A percentile compares a stretch with the other conserved stretches of the same genome.
phyloP scores from a whole-genome alignment of 1,140 invertebrate species.

The Eupristina koningsbergeri region DNA sequence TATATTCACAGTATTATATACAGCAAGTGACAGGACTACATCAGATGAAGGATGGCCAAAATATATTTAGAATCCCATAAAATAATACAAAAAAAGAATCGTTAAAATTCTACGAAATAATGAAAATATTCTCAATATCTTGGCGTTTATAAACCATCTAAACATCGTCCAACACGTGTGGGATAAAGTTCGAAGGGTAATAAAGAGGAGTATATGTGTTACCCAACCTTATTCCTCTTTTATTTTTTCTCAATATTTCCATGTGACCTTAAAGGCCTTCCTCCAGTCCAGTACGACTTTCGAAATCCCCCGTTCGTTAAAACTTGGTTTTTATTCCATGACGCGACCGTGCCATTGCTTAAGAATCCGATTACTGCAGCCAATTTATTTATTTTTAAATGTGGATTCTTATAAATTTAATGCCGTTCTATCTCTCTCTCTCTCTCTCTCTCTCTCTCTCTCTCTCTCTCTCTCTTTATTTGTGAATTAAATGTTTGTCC shows the following conservation, averaged over 20 bases:
- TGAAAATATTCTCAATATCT: neutral
- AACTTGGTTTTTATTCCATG: neutral
- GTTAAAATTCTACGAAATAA: neutral
- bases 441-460: too few species aligned
- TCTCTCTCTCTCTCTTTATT: too few species aligned
- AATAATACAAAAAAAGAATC: neutral
- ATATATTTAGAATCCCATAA: neutral
- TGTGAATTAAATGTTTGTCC: too few species aligned
- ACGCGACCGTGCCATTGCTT: neutral
- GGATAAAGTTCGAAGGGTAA: neutral
- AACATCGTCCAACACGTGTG: neutral
- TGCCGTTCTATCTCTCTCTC: too few species aligned
- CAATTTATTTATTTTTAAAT: neutral
- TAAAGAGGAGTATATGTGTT: neutral
- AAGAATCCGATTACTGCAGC: neutral
- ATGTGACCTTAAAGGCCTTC: constrained; percentile 20
- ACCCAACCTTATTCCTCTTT: neutral
- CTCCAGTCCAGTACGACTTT: constrained; percentile 26
- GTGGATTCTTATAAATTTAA: neutral
- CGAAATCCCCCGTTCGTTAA: constrained; percentile 23
- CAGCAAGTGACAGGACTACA: too few species aligned
- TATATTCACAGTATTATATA: too few species aligned
- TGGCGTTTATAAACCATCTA: neutral
- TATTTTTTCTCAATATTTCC: constrained; percentile 16
- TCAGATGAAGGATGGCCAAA: too few species aligned